phyloP scores from a whole-genome alignment of 2,888 invertebrate species.

The Agelastica alni region DNA sequence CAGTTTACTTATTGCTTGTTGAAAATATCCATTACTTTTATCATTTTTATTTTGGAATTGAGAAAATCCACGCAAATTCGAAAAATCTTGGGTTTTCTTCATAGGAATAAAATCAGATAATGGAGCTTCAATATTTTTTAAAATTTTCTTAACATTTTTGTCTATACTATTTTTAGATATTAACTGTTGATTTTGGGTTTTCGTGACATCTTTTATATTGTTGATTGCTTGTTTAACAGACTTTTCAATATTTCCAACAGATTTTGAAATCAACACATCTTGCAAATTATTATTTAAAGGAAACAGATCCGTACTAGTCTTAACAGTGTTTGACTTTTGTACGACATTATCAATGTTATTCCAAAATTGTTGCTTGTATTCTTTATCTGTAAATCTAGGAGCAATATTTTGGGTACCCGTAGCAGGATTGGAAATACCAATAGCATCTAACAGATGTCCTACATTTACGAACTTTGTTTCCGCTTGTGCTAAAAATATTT shows the following conservation, averaged over 20 bases:
- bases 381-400: neutral
- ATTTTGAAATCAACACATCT: neutral
- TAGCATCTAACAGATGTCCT: slow-evolving; percentile 50
- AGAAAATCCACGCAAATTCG: too few species aligned
- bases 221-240: too few species aligned
- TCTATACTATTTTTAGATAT: too few species aligned
- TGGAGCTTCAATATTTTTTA: too few species aligned
- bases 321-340: neutral
- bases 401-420: neutral
- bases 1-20: too few species aligned
- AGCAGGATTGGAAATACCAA: slow-evolving; percentile 49
- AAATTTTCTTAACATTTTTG: too few species aligned
- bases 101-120: too few species aligned
- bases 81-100: too few species aligned
- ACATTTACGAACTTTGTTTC: slow-evolving; percentile 43
- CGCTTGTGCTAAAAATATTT: slow-evolving; percentile 23
- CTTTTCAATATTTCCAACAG: neutral
- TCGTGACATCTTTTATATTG: too few species aligned
- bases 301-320: neutral
- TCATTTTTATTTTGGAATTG: too few species aligned
- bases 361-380: neutral
- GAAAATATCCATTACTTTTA: too few species aligned
- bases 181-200: too few species aligned
- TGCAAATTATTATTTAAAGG: neutral
- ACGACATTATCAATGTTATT: neutral